Base-by-base conservation (phyloP, 1,140 invertebrate species). In the Drosophila navojoa region DNA sequence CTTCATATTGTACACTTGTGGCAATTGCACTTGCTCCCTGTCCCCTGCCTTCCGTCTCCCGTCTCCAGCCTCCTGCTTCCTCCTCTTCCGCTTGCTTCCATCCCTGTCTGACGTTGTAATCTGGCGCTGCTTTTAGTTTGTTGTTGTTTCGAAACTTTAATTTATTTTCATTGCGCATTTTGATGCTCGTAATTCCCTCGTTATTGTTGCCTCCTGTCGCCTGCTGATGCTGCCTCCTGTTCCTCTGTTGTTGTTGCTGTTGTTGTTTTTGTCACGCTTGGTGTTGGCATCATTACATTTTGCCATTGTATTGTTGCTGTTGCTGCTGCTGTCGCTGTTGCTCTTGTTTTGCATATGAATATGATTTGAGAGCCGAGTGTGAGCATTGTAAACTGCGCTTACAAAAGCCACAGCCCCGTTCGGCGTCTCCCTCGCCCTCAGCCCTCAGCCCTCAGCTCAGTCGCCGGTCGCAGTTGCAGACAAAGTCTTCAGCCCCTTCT, bases 101-200 rank as follows among this genome's bases (percentile, higher is more conserved):
- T 38, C 35, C 35, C 47, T 49, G 47, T 13, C 19, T 9, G 5
- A 13, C 19, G 15, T 45, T 29, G 22, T 35, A 5, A 25, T 68
- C 27, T 49, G 47, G 47, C 42, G 10, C 47, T 61, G n/a, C 40
- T 44, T 53, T 61, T 25, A 62, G 25, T 52, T 63, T 69, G 49
- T 72, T 86, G 76, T 81, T 90, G 79, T 90, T 81, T 72, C 32
- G 60, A 81, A 81, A 86, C 81, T 90, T 90, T 90, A 90, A 90
- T 90, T 90, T 90, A 90, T 90, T 90, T 90, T 90, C 87, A 90
- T 90, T 87, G 87, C 87, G 87, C 87, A 90, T 90, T 90, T 90
- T 87, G 81, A 90, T 82, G 87, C 87, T 82, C 79, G 81, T 90
- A 90, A 90, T 90, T 77, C 87, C 72, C 79, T 82, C 81, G 87